Evolutionary conservation across 2,797 vertebrate genomes (phyloP), one percentile per base, ranked within the genome.

Genomic region (Phrynocephalus vlangalii): DNA sequence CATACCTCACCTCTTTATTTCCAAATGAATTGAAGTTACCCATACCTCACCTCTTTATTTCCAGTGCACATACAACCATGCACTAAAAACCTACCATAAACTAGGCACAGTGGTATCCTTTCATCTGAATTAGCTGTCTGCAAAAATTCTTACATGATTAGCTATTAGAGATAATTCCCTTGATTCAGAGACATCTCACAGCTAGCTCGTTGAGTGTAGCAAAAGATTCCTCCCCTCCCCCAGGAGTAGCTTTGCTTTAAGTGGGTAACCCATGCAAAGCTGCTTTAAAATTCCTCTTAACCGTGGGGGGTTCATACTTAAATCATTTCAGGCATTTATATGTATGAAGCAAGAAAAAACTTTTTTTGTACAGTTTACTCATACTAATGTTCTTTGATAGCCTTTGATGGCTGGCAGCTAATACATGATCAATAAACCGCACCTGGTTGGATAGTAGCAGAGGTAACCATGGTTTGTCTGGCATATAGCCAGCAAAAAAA

Each of bases 321-420:
- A 50, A 87, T 71, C 70, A 48, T 18, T 75, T 5, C 6, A 30
- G 44, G 28, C 67, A 20, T 22, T 8, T 26, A 70, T n/a, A 28
- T 56, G 67, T 82, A 82, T 33, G 70, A 56, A 82, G 38, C 38
- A 38, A 38, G 38, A 38, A 82, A 87, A 48, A 10, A 66, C 28
- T 20, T 18, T 13, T 67, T 87, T 75, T 75, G 44, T 87, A 44
- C 48, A 48, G 38, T 66, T 66, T 86, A 63, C 18, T 66, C 24
- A 70, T 79, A 86, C 44, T 86, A 80, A 73, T 81, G 33, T 48
- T 66, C 38, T 28, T 67, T 66, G 85, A 63, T 87, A 20, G 6
- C 70, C 38, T 82, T 81, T 82, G 50, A 82, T 60, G 10, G 28
- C 56, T 30, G 8, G 56, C 24, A 75, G 66, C 60, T 73, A 44